Percentiles rank a stretch among this genome's conserved stretches.
Evolutionary conservation across 2,113 vertebrate species (phyloP).

Genomic region (Misgurnus anguillicaudatus): DNA sequence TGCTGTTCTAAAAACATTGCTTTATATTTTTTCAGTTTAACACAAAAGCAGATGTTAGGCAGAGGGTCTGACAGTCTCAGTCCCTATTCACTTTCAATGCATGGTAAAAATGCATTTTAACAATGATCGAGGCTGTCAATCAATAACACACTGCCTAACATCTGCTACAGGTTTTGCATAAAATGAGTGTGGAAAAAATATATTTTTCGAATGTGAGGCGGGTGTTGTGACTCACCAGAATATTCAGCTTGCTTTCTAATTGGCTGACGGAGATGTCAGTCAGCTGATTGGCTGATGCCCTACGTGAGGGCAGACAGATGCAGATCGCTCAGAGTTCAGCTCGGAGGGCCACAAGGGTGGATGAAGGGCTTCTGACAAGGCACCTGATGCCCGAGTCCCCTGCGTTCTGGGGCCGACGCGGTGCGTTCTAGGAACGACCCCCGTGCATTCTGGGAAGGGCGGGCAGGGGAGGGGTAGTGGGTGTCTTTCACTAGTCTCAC

Average conservation of each 20-base stretch:
- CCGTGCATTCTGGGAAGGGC: constrained; percentile 42
- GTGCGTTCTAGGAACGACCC: constrained; percentile 43
- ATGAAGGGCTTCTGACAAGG: constrained; percentile 33
- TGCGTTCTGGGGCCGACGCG: constrained; percentile 38
- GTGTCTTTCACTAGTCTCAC: constrained; percentile 52
- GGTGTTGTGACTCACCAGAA: constrained; percentile 29
- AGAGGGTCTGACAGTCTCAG: no score
- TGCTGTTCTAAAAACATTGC: no score
- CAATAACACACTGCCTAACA: no score
- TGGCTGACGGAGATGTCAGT: constrained; percentile 47
- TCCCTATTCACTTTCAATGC: no score
- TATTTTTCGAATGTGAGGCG: not conserved
- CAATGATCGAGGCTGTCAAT: no score
- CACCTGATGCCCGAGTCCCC: constrained; percentile 35
- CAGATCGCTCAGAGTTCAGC: constrained; percentile 31
- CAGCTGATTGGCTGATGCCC: constrained; percentile 52
- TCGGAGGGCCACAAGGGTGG: constrained; percentile 37
- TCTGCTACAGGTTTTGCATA: no score
- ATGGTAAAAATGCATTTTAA: no score
- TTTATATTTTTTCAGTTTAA: no score
- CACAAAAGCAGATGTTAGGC: no score
- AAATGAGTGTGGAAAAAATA: no score
- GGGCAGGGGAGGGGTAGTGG: constrained; percentile 47
- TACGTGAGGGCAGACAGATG: constrained; percentile 21
- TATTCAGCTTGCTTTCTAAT: constrained; percentile 51